Conservation (phyloP, 2,888 invertebrate genomes). For the Tenodera sinensis region DNA sequence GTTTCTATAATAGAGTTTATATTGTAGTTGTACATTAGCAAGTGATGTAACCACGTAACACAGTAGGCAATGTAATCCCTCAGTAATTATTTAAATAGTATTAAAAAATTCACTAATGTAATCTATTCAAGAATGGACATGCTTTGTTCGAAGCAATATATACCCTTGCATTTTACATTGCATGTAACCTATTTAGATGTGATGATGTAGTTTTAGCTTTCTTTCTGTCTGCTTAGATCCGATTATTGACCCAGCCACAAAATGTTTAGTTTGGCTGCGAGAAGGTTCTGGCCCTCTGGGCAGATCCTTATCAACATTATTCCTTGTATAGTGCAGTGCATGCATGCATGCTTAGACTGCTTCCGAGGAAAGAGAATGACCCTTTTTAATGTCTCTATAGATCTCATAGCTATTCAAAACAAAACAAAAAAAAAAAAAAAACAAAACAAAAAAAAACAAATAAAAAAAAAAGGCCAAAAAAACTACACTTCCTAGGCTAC, state of each 20-base stretch:
- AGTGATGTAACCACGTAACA: constrained; percentile 24
- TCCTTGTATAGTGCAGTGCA: constrained; percentile 28
- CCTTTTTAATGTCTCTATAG: constrained; percentile 31
- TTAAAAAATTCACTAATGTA: constrained; percentile 28
- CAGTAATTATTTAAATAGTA: constrained; percentile 30
- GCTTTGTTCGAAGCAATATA: constrained; percentile 34
- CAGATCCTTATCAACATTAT: constrained; percentile 20
- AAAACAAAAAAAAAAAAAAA: background rate
- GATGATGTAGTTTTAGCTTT: constrained; percentile 32
- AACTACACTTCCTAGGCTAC: constrained; percentile 32
- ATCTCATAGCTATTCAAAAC: constrained; percentile 31
- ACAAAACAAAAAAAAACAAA: background rate
- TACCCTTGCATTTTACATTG: constrained; percentile 34
- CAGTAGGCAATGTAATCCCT: constrained; percentile 29
- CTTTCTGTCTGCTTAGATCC: constrained; percentile 29
- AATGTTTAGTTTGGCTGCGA: constrained; percentile 30
- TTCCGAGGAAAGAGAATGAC: constrained; percentile 28
- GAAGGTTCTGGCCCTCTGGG: constrained; percentile 3
- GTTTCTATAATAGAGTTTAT: constrained; percentile 22
- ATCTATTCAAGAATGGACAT: constrained; percentile 34
- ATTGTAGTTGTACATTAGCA: constrained; percentile 26
- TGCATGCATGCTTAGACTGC: constrained; percentile 32
- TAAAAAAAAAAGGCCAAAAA: too few species aligned
- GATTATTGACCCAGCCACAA: constrained; percentile 26
- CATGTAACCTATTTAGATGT: constrained; percentile 32